Evolutionary conservation across 2,113 vertebrate species (phyloP), one percentile per base, ranked within the genome.

Genomic region (Pontoporia blainvillei): DNA sequence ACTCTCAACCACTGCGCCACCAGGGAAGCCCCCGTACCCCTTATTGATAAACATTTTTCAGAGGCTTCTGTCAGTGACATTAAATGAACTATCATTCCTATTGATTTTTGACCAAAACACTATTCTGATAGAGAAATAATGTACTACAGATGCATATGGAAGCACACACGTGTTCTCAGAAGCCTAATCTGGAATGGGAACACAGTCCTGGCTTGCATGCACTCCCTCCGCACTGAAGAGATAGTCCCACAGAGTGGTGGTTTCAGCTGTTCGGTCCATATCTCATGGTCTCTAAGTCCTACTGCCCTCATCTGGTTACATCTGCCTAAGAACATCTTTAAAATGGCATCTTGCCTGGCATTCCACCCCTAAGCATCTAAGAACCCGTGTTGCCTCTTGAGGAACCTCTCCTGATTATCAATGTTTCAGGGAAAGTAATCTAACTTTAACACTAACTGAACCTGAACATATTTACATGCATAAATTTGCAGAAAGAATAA

Each of bases 21-120:
- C 46, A 14, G 46, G 46, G 46, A 49, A 49, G 46, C 46, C 46
- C 46, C 46, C 12, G 13, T 49, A 49, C 27, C 18, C 81, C 75
- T 92, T 84, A 61, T 61, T 82, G 62, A 82, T 86, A 94, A 90
- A 36, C 23, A 78, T 67, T 94, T 88, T 96, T 73, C 52, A 88
- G 52, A 90, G 34, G 20, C 4, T 87, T n/a, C 39, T 92, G 81
- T 81, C 31, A 64, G 41, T 91, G 23, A 61, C 69, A 91, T 64
- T 54, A 90, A 73, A 90, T 95, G 76, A 90, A 3, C 54, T 36
- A 46, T 75, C 34, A 75, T n/a, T 72, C 49, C 41, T 76, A 81
- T 17, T 73, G 57, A 84, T 82, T 97, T 36, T 93, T 93, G 54
- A 72, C 17, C 27, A 72, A 66, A 66, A 82, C 25, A 89, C 5